Evolutionary conservation across 2,113 vertebrate species (phyloP).

Genomic region (Mobula birostris): DNA sequence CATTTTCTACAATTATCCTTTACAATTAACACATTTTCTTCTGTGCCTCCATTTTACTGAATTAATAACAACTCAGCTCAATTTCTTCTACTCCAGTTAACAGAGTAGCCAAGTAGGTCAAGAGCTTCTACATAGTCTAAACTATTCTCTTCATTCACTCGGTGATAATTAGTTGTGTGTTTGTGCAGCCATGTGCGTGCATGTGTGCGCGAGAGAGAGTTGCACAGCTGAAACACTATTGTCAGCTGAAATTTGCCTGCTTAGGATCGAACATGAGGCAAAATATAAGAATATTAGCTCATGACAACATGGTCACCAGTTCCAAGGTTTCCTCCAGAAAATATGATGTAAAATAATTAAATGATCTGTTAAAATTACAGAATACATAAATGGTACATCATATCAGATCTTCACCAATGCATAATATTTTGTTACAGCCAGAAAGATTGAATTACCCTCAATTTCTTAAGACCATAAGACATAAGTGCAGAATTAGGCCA

Average conservation of each 20-base stretch:
- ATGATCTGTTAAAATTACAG: not conserved
- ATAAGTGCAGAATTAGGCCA: too few relatives aligned
- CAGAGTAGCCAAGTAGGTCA: constrained; percentile 8
- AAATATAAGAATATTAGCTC: not conserved
- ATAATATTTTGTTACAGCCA: not conserved
- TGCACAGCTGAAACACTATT: too few relatives aligned
- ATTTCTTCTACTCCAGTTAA: not conserved
- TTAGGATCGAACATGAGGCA: not conserved
- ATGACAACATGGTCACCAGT: not conserved
- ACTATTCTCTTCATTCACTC: not conserved
- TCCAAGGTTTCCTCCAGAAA: not conserved
- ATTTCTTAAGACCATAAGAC: not conserved
- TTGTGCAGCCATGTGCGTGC: not conserved
- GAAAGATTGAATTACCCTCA: not conserved
- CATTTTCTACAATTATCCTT: not conserved
- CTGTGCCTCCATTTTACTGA: too few relatives aligned
- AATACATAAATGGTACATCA: too few relatives aligned
- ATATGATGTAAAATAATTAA: not conserved
- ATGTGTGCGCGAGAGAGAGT: too few relatives aligned
- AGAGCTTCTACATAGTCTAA: not conserved
- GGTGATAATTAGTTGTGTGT: not conserved
- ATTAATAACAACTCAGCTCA: not conserved
- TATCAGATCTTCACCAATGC: not conserved
- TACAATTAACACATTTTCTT: not conserved
- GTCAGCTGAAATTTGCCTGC: not conserved